Base-by-base conservation (phyloP, 37 sponge, comb jelly and placozoan species). In the Theonella swinhoei region DNA sequence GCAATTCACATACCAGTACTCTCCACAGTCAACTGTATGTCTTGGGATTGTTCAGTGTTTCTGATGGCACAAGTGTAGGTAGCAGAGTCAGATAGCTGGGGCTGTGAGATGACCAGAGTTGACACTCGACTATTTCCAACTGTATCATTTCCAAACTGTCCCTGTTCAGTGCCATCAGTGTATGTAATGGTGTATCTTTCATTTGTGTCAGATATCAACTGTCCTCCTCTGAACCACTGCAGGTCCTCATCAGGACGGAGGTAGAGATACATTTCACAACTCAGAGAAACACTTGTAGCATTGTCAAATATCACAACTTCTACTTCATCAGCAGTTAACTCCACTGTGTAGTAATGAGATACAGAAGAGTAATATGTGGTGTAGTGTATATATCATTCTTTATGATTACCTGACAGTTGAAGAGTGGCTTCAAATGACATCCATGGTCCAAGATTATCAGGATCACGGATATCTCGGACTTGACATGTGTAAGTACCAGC, bases 231-330 rank as follows among this genome's bases (percentile, higher is more conserved):
- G 26, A 64, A 63, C 88, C 88, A 88, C 31, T n/a, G 30, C n/a
- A 88, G 67, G 39, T 37, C 38, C 14, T 60, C 20, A 42, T 67
- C 70, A 60, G 82, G 83, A 25, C 42, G 77, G 29, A 88, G 61
- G 77, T 77, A 81, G 4, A 32, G 40, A 22, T 32, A 40, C 88
- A 88, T 81, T 32, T 76, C 82, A 81, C 88, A 88, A 34, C 41
- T 39, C 70, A 88, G 62, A n/a, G n/a, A n/a, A n/a, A n/a, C n/a
- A n/a, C n/a, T n/a, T n/a, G n/a, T n/a, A n/a, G n/a, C n/a, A n/a
- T n/a, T n/a, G n/a, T n/a, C n/a, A n/a, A n/a, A n/a, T n/a, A n/a
- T n/a, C 30, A n/a, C 42, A 20, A 66, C 70, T 5, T 67, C 70
- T 47, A n/a, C 33, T 41, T 8, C 33, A 42, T n/a, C n/a, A n/a